A percentile compares a stretch with the other conserved stretches of the same genome.
These are phyloP conservation scores for Cheilosia impressa DNA, from an alignment of 2,888 invertebrate species.

Conservation along the genomic window DNA sequence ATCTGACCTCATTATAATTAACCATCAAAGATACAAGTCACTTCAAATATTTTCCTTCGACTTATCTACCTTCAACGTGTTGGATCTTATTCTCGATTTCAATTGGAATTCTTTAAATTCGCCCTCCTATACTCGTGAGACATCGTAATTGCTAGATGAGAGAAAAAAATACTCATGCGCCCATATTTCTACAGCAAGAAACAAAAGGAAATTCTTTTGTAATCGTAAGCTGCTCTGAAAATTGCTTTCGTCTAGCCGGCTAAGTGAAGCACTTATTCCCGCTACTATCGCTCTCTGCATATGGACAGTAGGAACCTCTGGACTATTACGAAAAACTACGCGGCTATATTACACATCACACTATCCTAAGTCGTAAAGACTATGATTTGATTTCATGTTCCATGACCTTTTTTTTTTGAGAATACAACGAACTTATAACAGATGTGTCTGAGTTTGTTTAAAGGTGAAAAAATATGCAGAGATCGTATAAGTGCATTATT, in stretches of 20 bases:
- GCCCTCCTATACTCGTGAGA: constrained; percentile 1
- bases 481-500: too few species aligned
- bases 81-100: background rate
- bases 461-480: too few species aligned
- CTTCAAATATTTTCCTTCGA: too few species aligned
- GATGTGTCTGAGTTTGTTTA: too few species aligned
- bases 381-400: constrained; percentile 16
- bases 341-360: constrained; percentile 22
- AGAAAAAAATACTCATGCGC: background rate
- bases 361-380: constrained; percentile 22
- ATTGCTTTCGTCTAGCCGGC: constrained; percentile 70
- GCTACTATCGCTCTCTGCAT: background rate
- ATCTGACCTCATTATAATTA: too few species aligned
- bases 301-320: background rate
- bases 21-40: too few species aligned
- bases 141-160: constrained; percentile 22
- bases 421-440: background rate
- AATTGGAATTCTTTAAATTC: constrained; percentile 20
- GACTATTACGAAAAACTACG: constrained; percentile 33
- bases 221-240: constrained; percentile 27
- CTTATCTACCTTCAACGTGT: background rate
- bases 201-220: constrained; percentile 55
- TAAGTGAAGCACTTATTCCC: constrained; percentile 52
- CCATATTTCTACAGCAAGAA: background rate
- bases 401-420: background rate